Conservation (phyloP, 2,797 vertebrate genomes). For the Schizopygopsis pylzovi region DNA sequence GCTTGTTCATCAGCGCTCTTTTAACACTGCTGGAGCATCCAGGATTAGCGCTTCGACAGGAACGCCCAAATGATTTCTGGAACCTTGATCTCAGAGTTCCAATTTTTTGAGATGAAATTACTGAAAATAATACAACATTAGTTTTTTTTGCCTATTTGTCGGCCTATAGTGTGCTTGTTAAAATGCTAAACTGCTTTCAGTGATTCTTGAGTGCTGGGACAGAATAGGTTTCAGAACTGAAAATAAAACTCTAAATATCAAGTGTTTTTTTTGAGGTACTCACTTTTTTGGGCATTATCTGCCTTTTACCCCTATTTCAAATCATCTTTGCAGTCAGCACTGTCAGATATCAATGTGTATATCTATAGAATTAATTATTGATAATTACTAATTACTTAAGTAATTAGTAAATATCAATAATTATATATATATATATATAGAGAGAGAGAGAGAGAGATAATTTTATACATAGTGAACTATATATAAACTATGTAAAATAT, state of each 20-base stretch:
- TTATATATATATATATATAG: background rate
- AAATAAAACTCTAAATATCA: background rate
- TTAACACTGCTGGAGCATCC: conserved; percentile 18
- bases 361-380: no score
- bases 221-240: background rate
- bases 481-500: background rate
- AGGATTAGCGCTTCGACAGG: conserved; percentile 32
- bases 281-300: no score
- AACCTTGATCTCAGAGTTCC: background rate
- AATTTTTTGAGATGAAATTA: background rate
- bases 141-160: background rate
- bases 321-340: background rate
- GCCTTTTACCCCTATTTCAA: background rate
- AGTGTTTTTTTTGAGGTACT: background rate
- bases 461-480: no score
- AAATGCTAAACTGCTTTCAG: conserved; percentile 5
- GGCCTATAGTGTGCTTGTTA: background rate
- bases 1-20: conserved; percentile 10
- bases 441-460: background rate
- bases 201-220: background rate
- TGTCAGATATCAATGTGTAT: background rate
- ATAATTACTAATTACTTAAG: background rate
- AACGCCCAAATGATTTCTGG: conserved; percentile 25
- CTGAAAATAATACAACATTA: conserved; percentile 18
- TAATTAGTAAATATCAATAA: background rate